Conservation (phyloP, 2,113 vertebrate species). For the Xenopus borealis region DNA sequence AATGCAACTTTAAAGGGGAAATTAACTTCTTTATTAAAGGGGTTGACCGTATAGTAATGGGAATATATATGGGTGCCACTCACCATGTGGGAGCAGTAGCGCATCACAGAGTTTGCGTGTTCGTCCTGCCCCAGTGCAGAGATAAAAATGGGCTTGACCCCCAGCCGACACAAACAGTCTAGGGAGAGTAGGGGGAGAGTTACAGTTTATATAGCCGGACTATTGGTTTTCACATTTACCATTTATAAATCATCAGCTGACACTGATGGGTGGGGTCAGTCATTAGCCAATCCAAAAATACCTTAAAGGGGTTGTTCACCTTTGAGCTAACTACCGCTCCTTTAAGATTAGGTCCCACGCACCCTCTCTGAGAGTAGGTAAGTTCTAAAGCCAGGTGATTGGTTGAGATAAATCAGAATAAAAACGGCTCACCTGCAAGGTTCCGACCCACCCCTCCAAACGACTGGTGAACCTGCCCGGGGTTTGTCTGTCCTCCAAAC, state of each 20-base stretch:
- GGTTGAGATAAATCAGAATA: too few species aligned
- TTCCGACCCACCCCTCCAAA: slow-evolving; percentile 87
- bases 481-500: slow-evolving; percentile 78
- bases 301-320: too few species aligned
- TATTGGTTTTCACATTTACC: too few species aligned
- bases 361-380: too few species aligned
- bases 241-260: too few species aligned
- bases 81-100: slow-evolving; percentile 83
- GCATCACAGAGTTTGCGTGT: slow-evolving; percentile 70
- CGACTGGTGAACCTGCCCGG: slow-evolving; percentile 74
- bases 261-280: too few species aligned
- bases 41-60: background rate
- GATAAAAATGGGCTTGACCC: slow-evolving; percentile 69
- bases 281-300: too few species aligned
- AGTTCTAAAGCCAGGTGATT: too few species aligned
- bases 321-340: too few species aligned
- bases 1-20: too few species aligned
- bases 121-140: slow-evolving; percentile 79
- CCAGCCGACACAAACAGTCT: slow-evolving; percentile 84
- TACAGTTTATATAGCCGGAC: background rate
- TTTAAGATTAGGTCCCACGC: too few species aligned
- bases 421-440: slow-evolving; percentile 70
- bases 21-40: too few species aligned
- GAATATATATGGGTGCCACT: background rate
- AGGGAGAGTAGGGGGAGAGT: slow-evolving; percentile 7